Base-by-base conservation (phyloP, 2,888 invertebrate species). In the Nectonema munidae region DNA sequence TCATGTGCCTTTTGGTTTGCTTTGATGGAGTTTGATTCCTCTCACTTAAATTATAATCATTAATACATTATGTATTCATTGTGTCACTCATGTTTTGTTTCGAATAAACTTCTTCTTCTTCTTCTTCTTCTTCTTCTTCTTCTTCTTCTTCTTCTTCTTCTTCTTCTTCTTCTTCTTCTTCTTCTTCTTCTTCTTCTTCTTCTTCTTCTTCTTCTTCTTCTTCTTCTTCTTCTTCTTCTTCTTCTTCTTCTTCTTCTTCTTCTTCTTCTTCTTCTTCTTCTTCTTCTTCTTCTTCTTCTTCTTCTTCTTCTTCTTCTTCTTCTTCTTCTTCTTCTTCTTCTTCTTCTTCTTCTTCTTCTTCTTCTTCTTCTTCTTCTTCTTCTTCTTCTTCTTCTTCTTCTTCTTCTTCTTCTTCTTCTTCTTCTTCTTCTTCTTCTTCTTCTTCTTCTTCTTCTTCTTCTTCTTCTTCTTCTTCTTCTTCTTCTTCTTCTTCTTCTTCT, bases 121-220 rank as follows among this genome's bases (percentile, higher is more conserved):
- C 25, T 25, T 25, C 25, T 25, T 25, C 25, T 25, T 25, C 25
- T 25, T 25, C 25, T 25, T 25, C 25, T 25, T 25, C 25, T 25
- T 25, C 25, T 25, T 25, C 25, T 25, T 25, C 25, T 25, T 25
- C 25, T 25, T 25, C 25, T 25, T 25, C 25, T 25, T 25, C 25
- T 25, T 25, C 25, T 25, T 25, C 25, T 25, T 25, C 25, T 25
- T 25, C 25, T 25, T 25, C 25, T 25, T 25, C 25, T 25, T 25
- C 25, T 25, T 25, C 25, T 25, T 25, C 25, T 25, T 25, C 25
- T 25, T 25, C 25, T 25, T 25, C 25, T 25, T 25, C 25, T 25
- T 25, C 25, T 25, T 25, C 25, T 25, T 25, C 25, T 25, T 25
- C 25, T 25, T 25, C 25, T 25, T 25, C 25, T 25, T 25, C 25